These are phyloP conservation scores for Helleia helle DNA, from an alignment of 2,888 invertebrate species.

Conservation along the genomic window DNA sequence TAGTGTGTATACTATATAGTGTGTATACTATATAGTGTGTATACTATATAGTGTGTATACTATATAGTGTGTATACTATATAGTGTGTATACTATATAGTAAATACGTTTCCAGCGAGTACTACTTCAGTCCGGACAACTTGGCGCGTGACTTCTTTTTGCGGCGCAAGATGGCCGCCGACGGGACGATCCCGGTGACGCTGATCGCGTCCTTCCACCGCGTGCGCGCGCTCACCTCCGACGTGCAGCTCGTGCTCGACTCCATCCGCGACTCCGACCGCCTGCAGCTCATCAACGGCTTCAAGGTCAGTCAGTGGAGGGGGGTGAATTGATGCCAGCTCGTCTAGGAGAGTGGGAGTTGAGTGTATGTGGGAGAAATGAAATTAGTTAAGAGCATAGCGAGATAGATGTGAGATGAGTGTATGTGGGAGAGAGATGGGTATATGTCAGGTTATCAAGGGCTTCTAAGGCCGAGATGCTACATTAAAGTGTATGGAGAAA, in stretches of 20 bases:
- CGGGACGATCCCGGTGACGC: constrained; percentile 93
- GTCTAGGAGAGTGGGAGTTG: neutral
- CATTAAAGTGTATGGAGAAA: too few relatives aligned
- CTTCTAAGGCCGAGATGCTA: neutral
- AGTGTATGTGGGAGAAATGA: too few relatives aligned
- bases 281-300: constrained; percentile 85
- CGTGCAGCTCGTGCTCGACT: constrained; percentile 86
- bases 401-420: neutral
- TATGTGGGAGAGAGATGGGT: neutral
- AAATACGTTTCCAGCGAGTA: constrained; percentile 87
- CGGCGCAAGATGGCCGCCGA: constrained; percentile 96
- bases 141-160: constrained; percentile 95
- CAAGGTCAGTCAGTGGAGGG: constrained; percentile 31
- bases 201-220: constrained; percentile 97
- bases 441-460: neutral
- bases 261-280: constrained; percentile 88
- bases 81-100: too few relatives aligned
- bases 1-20: too few relatives aligned
- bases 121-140: constrained; percentile 98
- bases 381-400: too few relatives aligned
- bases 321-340: neutral
- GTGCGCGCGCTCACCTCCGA: constrained; percentile 91
- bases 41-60: too few relatives aligned
- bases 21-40: too few relatives aligned
- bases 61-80: too few relatives aligned